Conservation (phyloP, 2,113 vertebrate genomes). For the Epinephelus moara region DNA sequence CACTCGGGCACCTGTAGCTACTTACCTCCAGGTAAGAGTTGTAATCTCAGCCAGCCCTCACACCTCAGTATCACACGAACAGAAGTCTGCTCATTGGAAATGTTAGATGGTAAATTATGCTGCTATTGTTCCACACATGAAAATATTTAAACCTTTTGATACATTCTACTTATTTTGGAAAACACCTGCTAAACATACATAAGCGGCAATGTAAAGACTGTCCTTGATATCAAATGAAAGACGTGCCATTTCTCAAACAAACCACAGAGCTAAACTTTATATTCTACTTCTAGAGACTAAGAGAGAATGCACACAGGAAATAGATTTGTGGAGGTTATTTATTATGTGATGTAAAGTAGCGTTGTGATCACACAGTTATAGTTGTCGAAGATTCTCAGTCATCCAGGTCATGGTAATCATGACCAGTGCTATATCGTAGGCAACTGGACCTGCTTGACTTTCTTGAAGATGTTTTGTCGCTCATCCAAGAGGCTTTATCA, state of each 20-base stretch:
- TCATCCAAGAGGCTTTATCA: too few species aligned
- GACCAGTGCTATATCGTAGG: too few species aligned
- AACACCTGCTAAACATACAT: background rate
- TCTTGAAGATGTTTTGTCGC: too few species aligned
- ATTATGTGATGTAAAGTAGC: background rate
- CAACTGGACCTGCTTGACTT: too few species aligned
- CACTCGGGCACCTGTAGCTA: constrained; percentile 90
- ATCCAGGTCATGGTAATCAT: too few species aligned
- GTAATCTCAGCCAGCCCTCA: background rate
- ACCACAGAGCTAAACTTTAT: background rate
- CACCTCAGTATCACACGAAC: background rate
- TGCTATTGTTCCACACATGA: background rate
- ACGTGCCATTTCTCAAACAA: background rate
- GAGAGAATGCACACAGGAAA: background rate
- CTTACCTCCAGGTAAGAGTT: constrained; percentile 92
- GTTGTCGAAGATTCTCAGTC: too few species aligned
- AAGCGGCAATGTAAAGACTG: background rate
- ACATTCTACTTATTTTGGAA: background rate
- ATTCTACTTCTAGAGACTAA: background rate
- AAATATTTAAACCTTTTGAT: background rate
- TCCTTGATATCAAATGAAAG: background rate
- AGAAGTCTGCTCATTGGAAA: background rate
- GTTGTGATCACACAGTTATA: background rate
- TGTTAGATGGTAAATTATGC: background rate
- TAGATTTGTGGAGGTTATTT: background rate